Conservation (phyloP, 2,888 invertebrate genomes). For the Desoria tigrina region DNA sequence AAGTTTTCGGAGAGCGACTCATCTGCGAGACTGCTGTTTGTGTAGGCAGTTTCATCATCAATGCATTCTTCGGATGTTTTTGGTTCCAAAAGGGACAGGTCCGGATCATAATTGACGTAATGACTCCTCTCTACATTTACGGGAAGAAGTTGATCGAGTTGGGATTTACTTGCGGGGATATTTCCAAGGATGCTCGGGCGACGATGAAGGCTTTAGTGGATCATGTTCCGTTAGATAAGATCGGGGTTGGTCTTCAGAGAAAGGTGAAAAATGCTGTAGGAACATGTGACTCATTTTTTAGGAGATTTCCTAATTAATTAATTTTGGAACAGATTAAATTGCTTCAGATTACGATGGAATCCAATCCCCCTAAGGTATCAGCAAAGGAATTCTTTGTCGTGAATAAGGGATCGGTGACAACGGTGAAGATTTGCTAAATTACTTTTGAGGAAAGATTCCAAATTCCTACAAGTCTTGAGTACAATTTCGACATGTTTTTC, state of each 20-base stretch:
- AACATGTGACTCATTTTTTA: neutral
- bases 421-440: slow-evolving; percentile 23
- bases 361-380: slow-evolving; percentile 38
- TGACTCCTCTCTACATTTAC: slow-evolving; percentile 17
- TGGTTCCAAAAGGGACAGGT: slow-evolving; percentile 13
- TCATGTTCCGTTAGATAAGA: slow-evolving; percentile 6
- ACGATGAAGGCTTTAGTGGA: slow-evolving; percentile 18
- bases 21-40: slow-evolving; percentile 23
- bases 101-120: slow-evolving; percentile 11
- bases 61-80: slow-evolving; percentile 32
- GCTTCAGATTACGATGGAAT: slow-evolving; percentile 24
- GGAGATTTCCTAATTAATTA: neutral
- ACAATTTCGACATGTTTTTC: neutral
- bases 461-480: neutral
- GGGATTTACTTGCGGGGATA: slow-evolving; percentile 24
- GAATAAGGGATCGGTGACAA: slow-evolving; percentile 33
- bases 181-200: slow-evolving; percentile 14
- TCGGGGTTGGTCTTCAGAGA: slow-evolving; percentile 13
- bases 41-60: slow-evolving; percentile 21
- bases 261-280: slow-evolving; percentile 24
- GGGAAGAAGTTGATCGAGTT: slow-evolving; percentile 26
- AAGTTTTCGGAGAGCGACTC: slow-evolving; percentile 21
- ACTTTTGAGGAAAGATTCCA: no score
- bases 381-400: slow-evolving; percentile 38
- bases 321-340: slow-evolving; percentile 31